Conservation (phyloP, 1,140 invertebrate species). For the Oscheius sp. region DNA sequence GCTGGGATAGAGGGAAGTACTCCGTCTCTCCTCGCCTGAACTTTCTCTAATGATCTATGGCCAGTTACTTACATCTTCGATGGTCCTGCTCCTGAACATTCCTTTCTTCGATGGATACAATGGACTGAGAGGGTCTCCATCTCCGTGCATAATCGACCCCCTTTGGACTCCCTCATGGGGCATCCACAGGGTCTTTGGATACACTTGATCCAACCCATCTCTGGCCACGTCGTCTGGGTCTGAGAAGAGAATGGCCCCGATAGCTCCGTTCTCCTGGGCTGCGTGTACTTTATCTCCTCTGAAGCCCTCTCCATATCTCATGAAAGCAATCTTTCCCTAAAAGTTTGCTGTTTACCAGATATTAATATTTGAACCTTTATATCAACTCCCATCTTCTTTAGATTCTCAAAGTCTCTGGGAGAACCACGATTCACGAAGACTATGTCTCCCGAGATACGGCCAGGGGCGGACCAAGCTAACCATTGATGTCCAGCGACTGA, state of each 20-base stretch:
- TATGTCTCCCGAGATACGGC: slow-evolving; percentile 46
- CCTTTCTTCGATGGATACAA: slow-evolving; percentile 44
- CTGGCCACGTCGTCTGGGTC: slow-evolving; percentile 55
- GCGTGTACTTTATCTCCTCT: slow-evolving; percentile 52
- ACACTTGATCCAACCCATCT: slow-evolving; percentile 45
- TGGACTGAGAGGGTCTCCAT: slow-evolving; percentile 58
- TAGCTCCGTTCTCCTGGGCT: slow-evolving; percentile 50
- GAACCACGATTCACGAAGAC: slow-evolving; percentile 55
- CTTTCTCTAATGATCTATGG: background rate
- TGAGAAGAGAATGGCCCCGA: slow-evolving; percentile 57
- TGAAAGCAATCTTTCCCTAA: slow-evolving; percentile 40
- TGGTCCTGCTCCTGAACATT: slow-evolving; percentile 27
- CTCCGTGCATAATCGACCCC: slow-evolving; percentile 44
- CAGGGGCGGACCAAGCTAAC: slow-evolving; percentile 53
- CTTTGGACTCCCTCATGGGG: slow-evolving; percentile 51
- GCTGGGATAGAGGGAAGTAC: slow-evolving; percentile 54
- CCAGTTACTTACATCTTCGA: slow-evolving; percentile 22
- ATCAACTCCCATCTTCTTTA: slow-evolving; percentile 45
- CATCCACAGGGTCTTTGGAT: slow-evolving; percentile 53
- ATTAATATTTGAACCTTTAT: slow-evolving; percentile 47
- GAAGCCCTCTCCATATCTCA: slow-evolving; percentile 47
- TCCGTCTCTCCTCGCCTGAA: slow-evolving; percentile 27
- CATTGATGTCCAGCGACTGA: slow-evolving; percentile 54
- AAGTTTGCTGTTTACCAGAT: background rate
- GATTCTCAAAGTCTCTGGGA: slow-evolving; percentile 48